Evolutionary conservation across 2,113 vertebrate genomes (phyloP).

Genomic region (Dolichallabes microphthalmus): DNA sequence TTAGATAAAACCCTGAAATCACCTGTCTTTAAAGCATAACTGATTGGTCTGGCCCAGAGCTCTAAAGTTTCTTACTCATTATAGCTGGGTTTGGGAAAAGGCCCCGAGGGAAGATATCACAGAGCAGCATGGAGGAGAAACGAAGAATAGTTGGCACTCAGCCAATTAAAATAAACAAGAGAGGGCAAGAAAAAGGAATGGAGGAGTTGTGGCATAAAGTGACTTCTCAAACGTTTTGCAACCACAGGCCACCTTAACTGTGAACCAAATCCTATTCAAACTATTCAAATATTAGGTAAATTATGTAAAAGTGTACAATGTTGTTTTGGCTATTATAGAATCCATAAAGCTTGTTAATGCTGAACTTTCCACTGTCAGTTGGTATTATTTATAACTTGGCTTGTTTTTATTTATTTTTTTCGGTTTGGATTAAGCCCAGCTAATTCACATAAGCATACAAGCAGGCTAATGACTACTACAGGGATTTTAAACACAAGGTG

Average conservation of each 20-base stretch:
- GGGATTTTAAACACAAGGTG: neutral
- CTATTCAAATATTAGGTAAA: neutral
- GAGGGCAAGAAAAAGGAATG: conserved; percentile 30
- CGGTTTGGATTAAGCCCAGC: neutral
- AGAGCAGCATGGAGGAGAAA: conserved; percentile 48
- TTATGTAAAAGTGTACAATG: neutral
- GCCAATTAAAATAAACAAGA: conserved; percentile 69
- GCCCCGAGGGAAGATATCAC: conserved; percentile 54
- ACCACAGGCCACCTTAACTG: neutral
- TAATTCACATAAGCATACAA: neutral
- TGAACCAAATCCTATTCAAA: neutral
- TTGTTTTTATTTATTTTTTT: neutral
- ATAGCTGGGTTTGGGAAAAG: conserved; percentile 50
- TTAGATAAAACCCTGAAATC: neutral
- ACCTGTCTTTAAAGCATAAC: neutral
- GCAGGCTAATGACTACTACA: neutral
- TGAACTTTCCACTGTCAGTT: neutral
- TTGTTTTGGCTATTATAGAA: neutral
- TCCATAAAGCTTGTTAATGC: neutral
- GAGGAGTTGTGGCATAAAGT: conserved; percentile 4
- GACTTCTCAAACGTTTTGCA: neutral
- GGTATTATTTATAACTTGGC: neutral
- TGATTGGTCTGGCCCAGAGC: conserved; percentile 35
- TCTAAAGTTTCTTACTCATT: conserved; percentile 66
- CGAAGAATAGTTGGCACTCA: conserved; percentile 71